Evolutionary conservation across 2,113 vertebrate genomes (phyloP).

Genomic region (Notarius quadriscutis): DNA sequence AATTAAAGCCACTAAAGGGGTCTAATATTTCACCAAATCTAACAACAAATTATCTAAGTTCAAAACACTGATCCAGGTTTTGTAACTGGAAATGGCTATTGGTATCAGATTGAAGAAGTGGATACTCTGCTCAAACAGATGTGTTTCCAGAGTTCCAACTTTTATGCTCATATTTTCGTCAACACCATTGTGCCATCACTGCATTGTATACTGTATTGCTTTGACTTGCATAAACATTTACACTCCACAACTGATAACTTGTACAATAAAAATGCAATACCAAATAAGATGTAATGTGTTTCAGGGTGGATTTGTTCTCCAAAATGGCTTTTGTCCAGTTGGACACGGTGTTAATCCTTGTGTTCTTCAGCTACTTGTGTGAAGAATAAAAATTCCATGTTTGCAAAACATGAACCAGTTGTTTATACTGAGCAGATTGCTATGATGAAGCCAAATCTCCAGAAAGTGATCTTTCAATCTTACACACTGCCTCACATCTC

Average conservation of each 20-base stretch:
- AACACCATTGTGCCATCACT: not conserved
- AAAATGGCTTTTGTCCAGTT: not conserved
- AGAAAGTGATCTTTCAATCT: not conserved
- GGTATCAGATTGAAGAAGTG: too few relatives aligned
- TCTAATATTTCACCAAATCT: too few relatives aligned
- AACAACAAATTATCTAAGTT: too few relatives aligned
- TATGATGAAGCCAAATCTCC: not conserved
- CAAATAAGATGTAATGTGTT: not conserved
- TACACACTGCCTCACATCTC: not conserved
- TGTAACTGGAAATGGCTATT: too few relatives aligned
- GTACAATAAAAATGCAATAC: not conserved
- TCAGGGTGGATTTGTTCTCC: not conserved
- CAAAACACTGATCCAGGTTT: too few relatives aligned
- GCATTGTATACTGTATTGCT: not conserved
- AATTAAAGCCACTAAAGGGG: too few relatives aligned
- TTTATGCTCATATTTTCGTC: not conserved
- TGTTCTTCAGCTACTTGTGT: not conserved
- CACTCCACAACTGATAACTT: not conserved
- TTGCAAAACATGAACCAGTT: not conserved
- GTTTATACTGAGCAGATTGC: not conserved
- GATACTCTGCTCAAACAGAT: not conserved
- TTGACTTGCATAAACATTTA: not conserved
- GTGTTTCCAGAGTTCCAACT: not conserved
- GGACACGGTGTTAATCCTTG: not conserved
- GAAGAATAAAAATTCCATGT: not conserved